Evolutionary conservation across 2,888 invertebrate species (phyloP).

Genomic region (Mermis nigrescens): DNA sequence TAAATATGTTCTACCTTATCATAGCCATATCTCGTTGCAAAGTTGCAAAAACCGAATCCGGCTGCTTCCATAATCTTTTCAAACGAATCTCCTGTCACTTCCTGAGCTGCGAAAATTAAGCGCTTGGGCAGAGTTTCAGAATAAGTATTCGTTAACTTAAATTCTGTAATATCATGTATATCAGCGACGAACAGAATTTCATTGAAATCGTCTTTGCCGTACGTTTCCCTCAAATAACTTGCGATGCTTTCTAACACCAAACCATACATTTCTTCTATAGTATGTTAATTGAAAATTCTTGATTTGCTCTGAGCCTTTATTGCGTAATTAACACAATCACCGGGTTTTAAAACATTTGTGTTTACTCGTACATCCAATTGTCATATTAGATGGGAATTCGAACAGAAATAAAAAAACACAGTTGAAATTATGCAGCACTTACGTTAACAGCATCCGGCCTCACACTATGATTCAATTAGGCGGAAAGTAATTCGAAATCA

Average conservation of each 20-base stretch:
- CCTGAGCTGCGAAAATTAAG: conserved; percentile 23
- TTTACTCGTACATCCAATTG: too few relatives aligned
- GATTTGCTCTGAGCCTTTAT: too few relatives aligned
- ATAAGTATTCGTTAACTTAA: conserved; percentile 18
- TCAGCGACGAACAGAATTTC: conserved; percentile 23
- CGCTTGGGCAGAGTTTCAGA: conserved; percentile 21
- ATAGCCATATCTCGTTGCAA: conserved; percentile 22
- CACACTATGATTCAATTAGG: too few relatives aligned
- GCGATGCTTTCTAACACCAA: conserved; percentile 77
- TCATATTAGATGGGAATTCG: too few relatives aligned
- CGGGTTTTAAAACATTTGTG: too few relatives aligned
- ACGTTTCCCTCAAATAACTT: conserved; percentile 72
- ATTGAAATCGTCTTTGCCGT: conserved; percentile 73
- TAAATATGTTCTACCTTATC: too few relatives aligned
- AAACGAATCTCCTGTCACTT: conserved; percentile 20
- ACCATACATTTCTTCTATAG: conserved; percentile 82
- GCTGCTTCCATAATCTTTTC: conserved; percentile 16
- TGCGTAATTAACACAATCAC: too few relatives aligned
- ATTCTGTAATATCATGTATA: conserved; percentile 17
- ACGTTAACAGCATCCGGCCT: too few relatives aligned
- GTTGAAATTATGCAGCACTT: too few relatives aligned
- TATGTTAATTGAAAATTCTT: too few relatives aligned
- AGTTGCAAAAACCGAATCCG: conserved; percentile 21
- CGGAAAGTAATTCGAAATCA: too few relatives aligned
- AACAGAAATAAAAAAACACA: too few relatives aligned